These are phyloP conservation scores for Dusona sp. DNA, from an alignment of 2,888 invertebrate species.

Conservation along the genomic window DNA sequence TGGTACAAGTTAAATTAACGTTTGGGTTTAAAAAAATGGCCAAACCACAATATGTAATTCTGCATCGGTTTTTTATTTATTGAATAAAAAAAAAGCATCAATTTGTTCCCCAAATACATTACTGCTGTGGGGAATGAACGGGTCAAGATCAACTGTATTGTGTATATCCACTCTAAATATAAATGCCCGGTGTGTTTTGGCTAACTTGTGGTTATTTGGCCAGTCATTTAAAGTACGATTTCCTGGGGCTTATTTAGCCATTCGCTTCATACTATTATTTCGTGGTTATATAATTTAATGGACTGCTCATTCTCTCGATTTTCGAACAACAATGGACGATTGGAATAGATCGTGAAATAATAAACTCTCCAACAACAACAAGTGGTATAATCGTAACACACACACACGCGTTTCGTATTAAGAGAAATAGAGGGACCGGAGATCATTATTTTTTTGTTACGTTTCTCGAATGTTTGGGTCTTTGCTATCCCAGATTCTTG, in stretches of 20 bases:
- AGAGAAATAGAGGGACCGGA: not conserved
- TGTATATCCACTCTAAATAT: slow-evolving; percentile 17
- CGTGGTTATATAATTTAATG: slow-evolving; percentile 48
- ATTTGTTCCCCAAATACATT: not conserved
- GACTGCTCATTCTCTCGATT: slow-evolving; percentile 58
- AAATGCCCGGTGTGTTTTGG: slow-evolving; percentile 8
- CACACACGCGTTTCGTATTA: not conserved
- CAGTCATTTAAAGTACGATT: slow-evolving; percentile 20
- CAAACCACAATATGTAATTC: not conserved
- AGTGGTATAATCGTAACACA: not conserved
- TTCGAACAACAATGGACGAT: slow-evolving; percentile 59
- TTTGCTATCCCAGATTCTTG: slow-evolving; percentile 52
- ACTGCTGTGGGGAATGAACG: not conserved
- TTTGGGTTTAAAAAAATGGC: not conserved
- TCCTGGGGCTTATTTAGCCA: slow-evolving; percentile 1
- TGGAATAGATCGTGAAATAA: slow-evolving; percentile 60
- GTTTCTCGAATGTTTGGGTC: slow-evolving; percentile 42
- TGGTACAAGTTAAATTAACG: not conserved
- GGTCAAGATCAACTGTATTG: slow-evolving; percentile 2
- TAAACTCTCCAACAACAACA: slow-evolving; percentile 34
- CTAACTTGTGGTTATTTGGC: slow-evolving; percentile 6
- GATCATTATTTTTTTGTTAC: slow-evolving; percentile 17
- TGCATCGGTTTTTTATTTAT: not conserved
- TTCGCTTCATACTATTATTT: slow-evolving; percentile 17
- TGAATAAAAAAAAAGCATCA: not conserved